Evolutionary conservation across 2,888 invertebrate species (phyloP).

Genomic region (Boloria euphrosyne): DNA sequence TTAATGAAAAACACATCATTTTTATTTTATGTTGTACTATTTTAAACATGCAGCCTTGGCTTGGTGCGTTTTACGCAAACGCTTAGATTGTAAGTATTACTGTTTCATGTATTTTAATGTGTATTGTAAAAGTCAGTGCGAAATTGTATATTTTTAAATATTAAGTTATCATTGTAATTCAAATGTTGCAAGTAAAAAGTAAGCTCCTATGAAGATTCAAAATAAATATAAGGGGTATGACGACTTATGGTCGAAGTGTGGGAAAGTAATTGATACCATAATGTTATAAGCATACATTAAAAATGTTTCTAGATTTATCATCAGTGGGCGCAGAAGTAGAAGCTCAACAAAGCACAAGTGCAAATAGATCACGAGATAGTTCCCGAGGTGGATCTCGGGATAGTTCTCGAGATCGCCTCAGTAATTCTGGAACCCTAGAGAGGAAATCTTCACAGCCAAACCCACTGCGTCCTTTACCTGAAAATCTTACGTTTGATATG

Average conservation of each 20-base stretch:
- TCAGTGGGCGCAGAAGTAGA: constrained; percentile 88
- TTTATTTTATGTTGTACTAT: constrained; percentile 30
- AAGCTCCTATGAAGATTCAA: no score
- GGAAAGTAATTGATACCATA: no score
- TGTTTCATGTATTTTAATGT: constrained; percentile 1
- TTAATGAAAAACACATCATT: not conserved
- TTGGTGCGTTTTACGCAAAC: constrained; percentile 95
- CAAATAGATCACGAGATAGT: constrained; percentile 68
- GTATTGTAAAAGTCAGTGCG: not conserved
- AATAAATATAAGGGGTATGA: no score
- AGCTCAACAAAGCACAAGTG: constrained; percentile 65
- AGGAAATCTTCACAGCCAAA: constrained; percentile 70
- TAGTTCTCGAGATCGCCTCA: constrained; percentile 74
- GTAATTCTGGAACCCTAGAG: constrained; percentile 73
- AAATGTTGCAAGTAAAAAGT: no score
- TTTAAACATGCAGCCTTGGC: constrained; percentile 89
- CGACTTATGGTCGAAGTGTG: no score
- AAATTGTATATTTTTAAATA: no score
- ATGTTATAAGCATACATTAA: constrained; percentile 6
- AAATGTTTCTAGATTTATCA: constrained; percentile 84
- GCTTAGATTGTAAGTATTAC: constrained; percentile 92
- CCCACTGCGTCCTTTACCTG: constrained; percentile 87
- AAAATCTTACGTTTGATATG: constrained; percentile 94
- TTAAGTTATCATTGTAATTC: no score
- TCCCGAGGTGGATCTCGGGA: constrained; percentile 76